These are phyloP conservation scores for Sesia apiformis DNA, from an alignment of 2,888 invertebrate species.

Conservation along the genomic window DNA sequence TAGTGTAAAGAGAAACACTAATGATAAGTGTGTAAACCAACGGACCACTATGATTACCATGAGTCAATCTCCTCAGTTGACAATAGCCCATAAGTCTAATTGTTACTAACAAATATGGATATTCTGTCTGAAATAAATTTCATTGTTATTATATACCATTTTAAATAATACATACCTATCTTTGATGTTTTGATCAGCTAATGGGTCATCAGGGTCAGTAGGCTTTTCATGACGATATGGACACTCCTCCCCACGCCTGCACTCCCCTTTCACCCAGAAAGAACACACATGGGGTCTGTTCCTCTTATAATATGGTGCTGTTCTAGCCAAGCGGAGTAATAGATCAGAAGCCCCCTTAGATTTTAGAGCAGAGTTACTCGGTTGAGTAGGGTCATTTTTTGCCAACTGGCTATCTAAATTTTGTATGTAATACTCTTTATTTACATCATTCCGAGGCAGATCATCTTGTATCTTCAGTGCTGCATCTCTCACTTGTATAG, in stretches of 20 bases:
- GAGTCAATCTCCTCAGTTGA: no score
- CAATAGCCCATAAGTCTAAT: no score
- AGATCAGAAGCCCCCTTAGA: conserved; percentile 87
- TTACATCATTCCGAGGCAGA: conserved; percentile 94
- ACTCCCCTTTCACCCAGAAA: conserved; percentile 99
- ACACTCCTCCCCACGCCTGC: conserved; percentile 96
- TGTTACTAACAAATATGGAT: no score
- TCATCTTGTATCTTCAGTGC: conserved; percentile 93
- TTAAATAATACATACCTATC: conserved; percentile 73
- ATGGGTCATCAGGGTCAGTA: conserved; percentile 96
- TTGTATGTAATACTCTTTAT: conserved; percentile 95
- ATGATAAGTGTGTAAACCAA: no score
- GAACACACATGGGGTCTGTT: conserved; percentile 97
- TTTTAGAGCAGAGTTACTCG: conserved; percentile 79
- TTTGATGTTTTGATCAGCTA: conserved; percentile 96
- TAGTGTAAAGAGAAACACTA: no score
- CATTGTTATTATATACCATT: no score
- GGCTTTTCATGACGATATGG: conserved; percentile 97
- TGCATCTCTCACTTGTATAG: conserved; percentile 92
- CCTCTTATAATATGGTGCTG: conserved; percentile 95
- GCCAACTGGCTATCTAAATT: conserved; percentile 86
- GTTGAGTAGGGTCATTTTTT: conserved; percentile 62
- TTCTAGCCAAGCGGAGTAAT: conserved; percentile 89
- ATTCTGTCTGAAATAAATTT: no score
- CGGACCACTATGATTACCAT: no score